Evolutionary conservation across 2,888 invertebrate species (phyloP).

Genomic region (Amaurobius ferox): DNA sequence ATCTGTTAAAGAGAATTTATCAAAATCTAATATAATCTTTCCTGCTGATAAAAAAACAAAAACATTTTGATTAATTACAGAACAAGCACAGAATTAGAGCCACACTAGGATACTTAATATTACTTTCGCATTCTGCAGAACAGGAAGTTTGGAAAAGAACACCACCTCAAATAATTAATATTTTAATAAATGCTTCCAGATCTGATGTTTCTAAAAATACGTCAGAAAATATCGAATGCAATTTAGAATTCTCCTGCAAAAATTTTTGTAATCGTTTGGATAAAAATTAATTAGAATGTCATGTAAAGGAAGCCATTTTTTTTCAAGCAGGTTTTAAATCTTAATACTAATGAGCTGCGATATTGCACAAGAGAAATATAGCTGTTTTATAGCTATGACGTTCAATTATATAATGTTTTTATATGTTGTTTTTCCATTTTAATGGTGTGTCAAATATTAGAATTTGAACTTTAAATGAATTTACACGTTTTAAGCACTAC

Average conservation of each 20-base stretch:
- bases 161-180: neutral
- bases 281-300: constrained; percentile 1
- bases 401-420: no score
- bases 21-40: no score
- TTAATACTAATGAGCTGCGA: neutral
- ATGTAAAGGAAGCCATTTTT: neutral
- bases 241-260: neutral
- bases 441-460: no score
- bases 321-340: neutral
- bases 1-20: no score
- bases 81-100: no score
- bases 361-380: neutral
- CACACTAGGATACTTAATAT: no score
- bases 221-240: neutral
- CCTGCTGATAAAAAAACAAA: no score
- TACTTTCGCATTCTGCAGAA: neutral
- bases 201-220: neutral
- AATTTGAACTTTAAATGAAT: no score
- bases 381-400: no score
- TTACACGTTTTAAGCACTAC: no score
- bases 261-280: neutral
- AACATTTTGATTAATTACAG: no score
- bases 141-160: neutral
- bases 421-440: no score
- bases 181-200: neutral